Base-by-base conservation (phyloP, 1,140 invertebrate genomes). In the Brachystomella parvula region DNA sequence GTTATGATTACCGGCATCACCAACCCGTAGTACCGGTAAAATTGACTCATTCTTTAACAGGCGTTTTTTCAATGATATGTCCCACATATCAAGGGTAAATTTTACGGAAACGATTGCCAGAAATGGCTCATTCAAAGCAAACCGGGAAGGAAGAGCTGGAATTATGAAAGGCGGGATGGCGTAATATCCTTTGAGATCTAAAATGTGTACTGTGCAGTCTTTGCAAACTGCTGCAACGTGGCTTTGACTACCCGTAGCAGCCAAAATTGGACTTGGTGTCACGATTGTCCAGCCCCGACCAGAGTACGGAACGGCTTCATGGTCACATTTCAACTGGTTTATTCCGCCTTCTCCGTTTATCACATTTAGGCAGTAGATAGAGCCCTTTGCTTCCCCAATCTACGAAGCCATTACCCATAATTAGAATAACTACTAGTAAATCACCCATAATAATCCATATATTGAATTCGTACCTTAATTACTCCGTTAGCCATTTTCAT, bases 121-220 rank as follows among this genome's bases (percentile, higher is more conserved):
- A 47, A 62, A 70, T 9, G 68, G 63, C 81, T 77, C 70, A 47
- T 69, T 72, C 2, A 82, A 72, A 0, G 77, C 76, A 65, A 83
- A 67, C 33, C 78, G 78, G 3, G 82, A 81, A 0, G 84, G 79
- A 26, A 81, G 80, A 0, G 85, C 83, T 32, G 83, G 80, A 1
- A 89, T 78, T 0, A 85, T 82, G 21, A 87, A 74, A 1, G 85
- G 84, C 1, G 87, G 86, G 57, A 84, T 76, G 1, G 84, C 76
- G 61, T 84, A 79, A 6, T 79, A 76, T 17, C 82, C 77, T 66
- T 71, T 61, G 56, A 69, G 79, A 67, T 82, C 79, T 67, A 88
- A 82, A 17, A 84, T 80, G 75, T 86, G 84, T 64, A 89, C 78
- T 58, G 82, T 82, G 28, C 82, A 81, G 76, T 90, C 87, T 60